Conservation (phyloP, 2,888 invertebrate species). For the Pseudanteris insignis region DNA sequence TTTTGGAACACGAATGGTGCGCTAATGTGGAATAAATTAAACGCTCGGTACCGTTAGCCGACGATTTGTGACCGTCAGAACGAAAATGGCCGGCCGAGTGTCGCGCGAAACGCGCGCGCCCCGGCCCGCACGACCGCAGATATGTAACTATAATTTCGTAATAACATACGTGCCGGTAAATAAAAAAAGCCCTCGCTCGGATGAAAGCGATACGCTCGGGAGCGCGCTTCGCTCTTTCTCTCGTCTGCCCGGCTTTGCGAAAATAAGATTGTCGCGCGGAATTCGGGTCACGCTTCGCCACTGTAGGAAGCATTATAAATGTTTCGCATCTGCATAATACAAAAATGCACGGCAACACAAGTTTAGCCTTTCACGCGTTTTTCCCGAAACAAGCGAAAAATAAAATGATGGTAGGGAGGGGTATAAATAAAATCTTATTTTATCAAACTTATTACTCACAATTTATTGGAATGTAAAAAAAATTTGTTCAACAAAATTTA, state of each 20-base stretch:
- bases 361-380: too few species aligned
- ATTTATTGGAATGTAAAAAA: too few species aligned
- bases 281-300: conserved; percentile 42
- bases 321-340: conserved; percentile 29
- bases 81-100: too few species aligned
- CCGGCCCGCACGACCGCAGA: conserved; percentile 11
- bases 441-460: too few species aligned
- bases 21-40: too few species aligned
- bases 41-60: too few species aligned
- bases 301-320: conserved; percentile 43
- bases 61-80: conserved; percentile 1
- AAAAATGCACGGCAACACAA: conserved; percentile 16
- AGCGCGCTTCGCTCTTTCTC: conserved; percentile 23
- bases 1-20: too few species aligned
- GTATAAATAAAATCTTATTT: too few species aligned
- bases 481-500: too few species aligned
- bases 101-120: background rate
- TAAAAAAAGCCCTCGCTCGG: conserved; percentile 24
- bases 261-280: conserved; percentile 42
- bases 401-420: too few species aligned
- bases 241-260: conserved; percentile 34
- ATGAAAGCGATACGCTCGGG: conserved; percentile 42
- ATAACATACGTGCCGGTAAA: conserved; percentile 24
- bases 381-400: too few species aligned
- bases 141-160: conserved; percentile 31